Conservation (phyloP, 1,140 invertebrate genomes). For the Bombus difficillimus region DNA sequence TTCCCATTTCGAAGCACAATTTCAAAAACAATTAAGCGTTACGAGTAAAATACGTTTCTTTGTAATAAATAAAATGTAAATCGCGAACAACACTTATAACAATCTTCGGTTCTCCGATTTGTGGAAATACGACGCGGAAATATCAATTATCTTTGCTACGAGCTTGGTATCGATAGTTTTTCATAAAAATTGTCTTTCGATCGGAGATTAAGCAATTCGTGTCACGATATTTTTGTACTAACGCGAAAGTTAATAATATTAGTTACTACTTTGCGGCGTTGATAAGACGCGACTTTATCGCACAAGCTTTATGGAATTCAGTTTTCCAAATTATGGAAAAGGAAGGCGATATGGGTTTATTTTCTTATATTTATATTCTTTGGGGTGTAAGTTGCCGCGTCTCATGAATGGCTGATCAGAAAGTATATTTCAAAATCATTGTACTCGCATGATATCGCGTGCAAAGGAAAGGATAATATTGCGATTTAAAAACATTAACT, state of each 20-base stretch:
- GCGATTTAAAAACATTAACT: constrained; percentile 34
- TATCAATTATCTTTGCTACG: not conserved
- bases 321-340: not conserved
- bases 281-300: not conserved
- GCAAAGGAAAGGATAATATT: constrained; percentile 21
- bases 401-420: constrained; percentile 27
- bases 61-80: not conserved
- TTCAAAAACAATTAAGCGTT: not conserved
- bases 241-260: not conserved
- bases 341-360: not conserved
- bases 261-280: not conserved
- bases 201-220: not conserved
- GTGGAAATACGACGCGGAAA: not conserved
- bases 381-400: not conserved
- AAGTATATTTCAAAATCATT: constrained; percentile 4
- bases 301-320: not conserved
- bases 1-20: not conserved
- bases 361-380: not conserved
- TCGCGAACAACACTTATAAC: too few relatives aligned
- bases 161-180: not conserved
- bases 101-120: not conserved
- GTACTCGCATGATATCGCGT: not conserved
- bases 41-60: not conserved
- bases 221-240: not conserved
- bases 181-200: not conserved